A percentile compares a stretch with the other conserved stretches of the same genome.
Conservation (phyloP, 1,140 invertebrate species). For the Frieseomelitta varia region DNA sequence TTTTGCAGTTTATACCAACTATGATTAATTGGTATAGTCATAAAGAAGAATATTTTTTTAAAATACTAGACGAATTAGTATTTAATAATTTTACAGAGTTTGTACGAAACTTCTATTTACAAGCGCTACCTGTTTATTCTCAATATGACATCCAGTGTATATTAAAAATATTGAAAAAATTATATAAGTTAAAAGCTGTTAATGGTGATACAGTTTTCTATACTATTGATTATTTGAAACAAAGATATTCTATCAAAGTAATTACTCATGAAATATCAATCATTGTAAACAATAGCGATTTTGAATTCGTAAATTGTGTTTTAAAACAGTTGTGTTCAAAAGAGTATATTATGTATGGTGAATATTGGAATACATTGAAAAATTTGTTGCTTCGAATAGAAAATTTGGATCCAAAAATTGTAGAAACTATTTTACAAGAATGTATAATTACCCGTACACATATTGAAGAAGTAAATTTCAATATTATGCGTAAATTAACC, state of each 20-base stretch:
- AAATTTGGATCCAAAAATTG: neutral
- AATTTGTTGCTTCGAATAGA: conserved; percentile 3
- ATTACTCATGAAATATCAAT: neutral
- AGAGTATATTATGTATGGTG: neutral
- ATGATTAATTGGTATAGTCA: neutral
- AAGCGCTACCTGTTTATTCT: too few relatives aligned
- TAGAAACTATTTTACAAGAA: conserved; percentile 26
- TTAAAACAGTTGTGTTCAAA: neutral
- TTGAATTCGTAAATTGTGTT: neutral
- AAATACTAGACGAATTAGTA: neutral
- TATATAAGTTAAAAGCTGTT: neutral
- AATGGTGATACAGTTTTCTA: neutral
- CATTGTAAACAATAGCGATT: neutral
- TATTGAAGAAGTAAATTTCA: conserved; percentile 42
- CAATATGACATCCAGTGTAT: neutral
- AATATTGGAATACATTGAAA: conserved; percentile 42
- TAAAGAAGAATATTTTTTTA: neutral
- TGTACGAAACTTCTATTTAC: neutral
- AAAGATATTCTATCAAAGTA: neutral
- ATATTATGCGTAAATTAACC: conserved; percentile 25
- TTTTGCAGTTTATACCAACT: neutral
- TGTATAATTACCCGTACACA: conserved; percentile 4
- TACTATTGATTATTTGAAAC: neutral
- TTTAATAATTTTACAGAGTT: neutral
- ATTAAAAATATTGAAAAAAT: conserved; percentile 22